These are phyloP conservation scores for Drosophila equinoxialis DNA, from an alignment of 1,140 invertebrate genomes.

Conservation along the genomic window DNA sequence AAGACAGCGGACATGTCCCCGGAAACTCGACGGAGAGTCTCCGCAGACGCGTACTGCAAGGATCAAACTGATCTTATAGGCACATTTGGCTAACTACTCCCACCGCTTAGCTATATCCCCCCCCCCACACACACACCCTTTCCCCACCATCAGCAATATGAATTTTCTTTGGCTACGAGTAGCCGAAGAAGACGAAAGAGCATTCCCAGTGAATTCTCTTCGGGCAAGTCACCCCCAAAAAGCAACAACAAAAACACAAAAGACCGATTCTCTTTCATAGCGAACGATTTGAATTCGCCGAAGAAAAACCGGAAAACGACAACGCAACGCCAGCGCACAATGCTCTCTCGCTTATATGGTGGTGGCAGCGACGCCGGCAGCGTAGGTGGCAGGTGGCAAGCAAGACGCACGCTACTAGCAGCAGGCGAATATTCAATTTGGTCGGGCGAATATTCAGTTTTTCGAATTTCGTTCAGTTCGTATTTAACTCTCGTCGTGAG, in stretches of 20 bases:
- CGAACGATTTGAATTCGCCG: not conserved
- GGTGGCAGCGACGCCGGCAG: not conserved
- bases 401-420: not conserved
- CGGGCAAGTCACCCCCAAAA: not conserved
- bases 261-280: not conserved
- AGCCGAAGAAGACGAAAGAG: not conserved
- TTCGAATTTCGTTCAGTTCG: conserved; percentile 53
- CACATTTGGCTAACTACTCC: not conserved
- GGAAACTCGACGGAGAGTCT: no score
- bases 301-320: not conserved
- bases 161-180: not conserved
- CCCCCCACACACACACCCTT: not conserved
- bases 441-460: no score
- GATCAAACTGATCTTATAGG: conserved; percentile 3
- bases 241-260: not conserved
- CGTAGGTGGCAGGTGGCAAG: conserved; percentile 6
- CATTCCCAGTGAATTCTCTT: not conserved
- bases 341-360: not conserved
- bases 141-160: not conserved
- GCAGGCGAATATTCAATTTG: no score
- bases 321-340: conserved; percentile 3
- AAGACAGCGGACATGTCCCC: no score
- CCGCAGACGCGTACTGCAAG: no score
- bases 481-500: conserved; percentile 78
- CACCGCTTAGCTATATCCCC: no score